Base-by-base conservation (phyloP, 2,888 invertebrate species). In the Drosophila anomalipes region DNA sequence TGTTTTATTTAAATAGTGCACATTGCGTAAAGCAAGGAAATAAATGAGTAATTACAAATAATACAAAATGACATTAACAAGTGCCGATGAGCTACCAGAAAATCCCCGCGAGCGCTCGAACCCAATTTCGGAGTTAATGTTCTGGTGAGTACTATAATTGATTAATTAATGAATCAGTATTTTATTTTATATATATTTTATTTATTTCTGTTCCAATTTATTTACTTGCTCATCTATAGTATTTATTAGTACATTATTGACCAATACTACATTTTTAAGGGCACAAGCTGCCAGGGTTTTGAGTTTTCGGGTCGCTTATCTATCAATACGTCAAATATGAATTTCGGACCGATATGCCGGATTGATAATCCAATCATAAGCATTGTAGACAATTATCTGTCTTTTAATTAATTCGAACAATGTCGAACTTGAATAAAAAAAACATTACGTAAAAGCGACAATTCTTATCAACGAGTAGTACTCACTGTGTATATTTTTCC, bases 71-170 rank as follows among this genome's bases (percentile, higher is more conserved):
- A 90, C 92, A 74, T 89, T 91, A 19, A 72, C 91, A 58, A 94
- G 94, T 89, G 89, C 92, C 68, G 92, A 91, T 49, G 92, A 93
- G 62, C 93, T 94, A 73, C 93, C 94, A 52, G 75, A 84, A 66
- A 87, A 76, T 70, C 96, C 95, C 0, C 93, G 94, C 52, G 94
- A 94, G 77, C 93, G 92, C 51, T 94, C 95, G 30, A 95, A 95
- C 85, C 81, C 94, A 4, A 82, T 97, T 9, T 95, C 96, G 4
- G 94, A 95, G 64, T 92, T 96, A 22, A 92, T 95, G 39, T 96
- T 95, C 93, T 95, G 95, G 93, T 92, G 86, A 83, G 91, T 79
- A 22, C n/a, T 19, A 22, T 16, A 53, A 67, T 65, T 28, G 41
- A 7, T 39, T 19, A 1, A 6, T 68, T 32, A n/a, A 41, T 33